A percentile compares a stretch with the other conserved stretches of the same genome.
Conservation (phyloP, 2,113 vertebrate species). For the Ochotona princeps region DNA sequence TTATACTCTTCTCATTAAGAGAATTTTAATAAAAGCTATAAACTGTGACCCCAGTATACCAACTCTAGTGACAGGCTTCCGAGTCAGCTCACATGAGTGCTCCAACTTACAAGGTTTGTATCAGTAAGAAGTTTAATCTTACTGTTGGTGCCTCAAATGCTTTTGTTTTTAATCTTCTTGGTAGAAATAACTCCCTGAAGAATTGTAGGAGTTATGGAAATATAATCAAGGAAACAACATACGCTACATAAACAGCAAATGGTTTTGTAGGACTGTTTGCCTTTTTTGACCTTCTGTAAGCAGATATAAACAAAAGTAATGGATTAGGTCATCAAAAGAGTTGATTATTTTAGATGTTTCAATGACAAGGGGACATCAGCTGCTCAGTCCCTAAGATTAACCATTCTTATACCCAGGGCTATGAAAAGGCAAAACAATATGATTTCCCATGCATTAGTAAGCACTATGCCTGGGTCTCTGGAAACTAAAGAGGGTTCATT, state of each 20-base stretch:
- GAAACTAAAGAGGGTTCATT: conserved; percentile 5
- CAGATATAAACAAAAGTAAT: background rate
- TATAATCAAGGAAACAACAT: background rate
- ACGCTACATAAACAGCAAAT: background rate
- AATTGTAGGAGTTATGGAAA: background rate
- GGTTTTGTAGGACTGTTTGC: background rate
- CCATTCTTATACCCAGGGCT: background rate
- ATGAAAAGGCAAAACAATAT: background rate
- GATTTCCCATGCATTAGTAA: background rate
- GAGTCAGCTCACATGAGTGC: background rate
- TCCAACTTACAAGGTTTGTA: background rate
- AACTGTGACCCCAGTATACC: conserved; percentile 13
- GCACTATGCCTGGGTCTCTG: background rate
- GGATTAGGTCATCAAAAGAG: background rate
- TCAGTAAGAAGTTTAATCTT: conserved; percentile 1
- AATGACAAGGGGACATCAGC: background rate
- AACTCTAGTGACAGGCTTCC: conserved; percentile 34
- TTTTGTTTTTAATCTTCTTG: background rate
- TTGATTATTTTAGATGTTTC: background rate
- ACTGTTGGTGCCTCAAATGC: background rate
- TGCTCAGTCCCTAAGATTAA: background rate
- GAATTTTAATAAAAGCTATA: conserved; percentile 67
- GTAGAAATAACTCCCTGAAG: background rate
- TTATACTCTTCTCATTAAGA: conserved; percentile 25
- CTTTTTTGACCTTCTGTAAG: background rate